Percentiles rank a stretch among this genome's conserved stretches.
phyloP scores from a whole-genome alignment of 2,113 vertebrate species.

The Oryzias celebensis region DNA sequence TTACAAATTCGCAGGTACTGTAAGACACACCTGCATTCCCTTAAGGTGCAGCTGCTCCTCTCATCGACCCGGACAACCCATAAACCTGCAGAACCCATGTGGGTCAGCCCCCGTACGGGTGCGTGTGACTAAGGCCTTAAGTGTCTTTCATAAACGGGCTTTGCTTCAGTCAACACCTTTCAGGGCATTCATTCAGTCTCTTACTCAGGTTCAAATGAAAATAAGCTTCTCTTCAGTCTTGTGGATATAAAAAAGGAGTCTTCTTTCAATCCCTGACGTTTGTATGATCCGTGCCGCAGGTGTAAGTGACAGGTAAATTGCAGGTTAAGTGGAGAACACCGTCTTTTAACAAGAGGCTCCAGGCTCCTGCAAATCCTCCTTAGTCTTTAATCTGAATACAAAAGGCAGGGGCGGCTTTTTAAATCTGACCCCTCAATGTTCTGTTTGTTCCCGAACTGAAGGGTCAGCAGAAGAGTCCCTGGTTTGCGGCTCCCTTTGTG shows the following conservation, averaged over 20 bases:
- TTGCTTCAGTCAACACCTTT: constrained; percentile 59
- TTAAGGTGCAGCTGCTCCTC: no score
- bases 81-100: no score
- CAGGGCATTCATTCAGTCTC: constrained; percentile 45
- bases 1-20: no score
- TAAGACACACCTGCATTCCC: no score
- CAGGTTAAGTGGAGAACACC: constrained; percentile 93
- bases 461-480: constrained; percentile 71
- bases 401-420: constrained; percentile 85
- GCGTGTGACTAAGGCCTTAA: neutral
- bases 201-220: constrained; percentile 62
- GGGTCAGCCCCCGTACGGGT: no score
- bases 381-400: constrained; percentile 96
- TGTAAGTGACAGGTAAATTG: constrained; percentile 94
- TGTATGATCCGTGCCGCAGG: constrained; percentile 72
- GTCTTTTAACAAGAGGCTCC: constrained; percentile 86
- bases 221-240: constrained; percentile 50
- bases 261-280: constrained; percentile 68
- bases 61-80: no score
- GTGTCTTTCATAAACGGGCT: constrained; percentile 34
- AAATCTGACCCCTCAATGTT: constrained; percentile 88
- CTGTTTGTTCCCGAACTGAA: constrained; percentile 81
- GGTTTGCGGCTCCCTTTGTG: constrained; percentile 81
- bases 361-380: constrained; percentile 88
- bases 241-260: constrained; percentile 45